phyloP scores from a whole-genome alignment of 2,888 invertebrate genomes.

The Margaritifera margaritifera region DNA sequence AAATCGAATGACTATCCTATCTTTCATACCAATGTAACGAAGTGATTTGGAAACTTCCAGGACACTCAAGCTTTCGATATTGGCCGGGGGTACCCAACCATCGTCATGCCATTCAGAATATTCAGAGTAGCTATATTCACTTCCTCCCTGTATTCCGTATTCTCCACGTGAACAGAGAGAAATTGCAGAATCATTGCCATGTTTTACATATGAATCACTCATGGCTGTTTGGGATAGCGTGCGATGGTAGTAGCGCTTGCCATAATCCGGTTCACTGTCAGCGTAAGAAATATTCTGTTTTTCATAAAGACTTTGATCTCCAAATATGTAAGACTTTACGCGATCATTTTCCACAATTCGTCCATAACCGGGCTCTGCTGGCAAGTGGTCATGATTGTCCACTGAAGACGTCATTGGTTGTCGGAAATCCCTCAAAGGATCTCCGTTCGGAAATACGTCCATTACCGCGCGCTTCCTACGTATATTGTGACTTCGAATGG shows the following conservation, averaged over 20 bases:
- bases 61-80: constrained; percentile 56
- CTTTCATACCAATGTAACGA: constrained; percentile 69
- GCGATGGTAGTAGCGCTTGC: constrained; percentile 33
- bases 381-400: constrained; percentile 8
- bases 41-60: constrained; percentile 64
- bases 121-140: constrained; percentile 64
- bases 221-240: constrained; percentile 48
- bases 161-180: constrained; percentile 59
- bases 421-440: constrained; percentile 42
- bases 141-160: constrained; percentile 56
- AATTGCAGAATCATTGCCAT: constrained; percentile 65
- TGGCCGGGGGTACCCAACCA: constrained; percentile 63
- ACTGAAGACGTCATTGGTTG: constrained; percentile 19
- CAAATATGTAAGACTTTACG: constrained; percentile 35
- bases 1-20: constrained; percentile 62
- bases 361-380: constrained; percentile 25
- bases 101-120: constrained; percentile 57
- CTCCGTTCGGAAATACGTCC: constrained; percentile 58
- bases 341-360: constrained; percentile 36
- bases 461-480: constrained; percentile 49
- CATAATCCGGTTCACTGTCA: constrained; percentile 52
- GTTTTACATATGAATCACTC: constrained; percentile 47
- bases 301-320: constrained; percentile 12
- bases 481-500: constrained; percentile 62
- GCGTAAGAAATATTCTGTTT: constrained; percentile 17